Percentiles rank a stretch among this genome's conserved stretches.
Evolutionary conservation across 2,888 invertebrate species (phyloP).

Genomic region (Cantharis flavilabris): DNA sequence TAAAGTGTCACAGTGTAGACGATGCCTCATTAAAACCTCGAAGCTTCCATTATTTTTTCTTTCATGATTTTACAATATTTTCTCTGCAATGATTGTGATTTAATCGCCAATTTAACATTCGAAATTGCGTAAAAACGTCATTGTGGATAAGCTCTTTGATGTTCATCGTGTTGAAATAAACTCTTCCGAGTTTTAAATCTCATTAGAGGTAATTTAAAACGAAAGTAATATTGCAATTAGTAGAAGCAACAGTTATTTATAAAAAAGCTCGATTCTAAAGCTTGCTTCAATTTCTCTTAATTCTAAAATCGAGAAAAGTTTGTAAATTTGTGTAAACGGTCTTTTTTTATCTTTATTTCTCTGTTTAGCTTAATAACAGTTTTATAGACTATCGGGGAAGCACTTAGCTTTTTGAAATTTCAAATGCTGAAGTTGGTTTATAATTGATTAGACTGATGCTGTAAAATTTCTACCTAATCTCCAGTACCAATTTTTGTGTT

Average conservation of each 20-base stretch:
- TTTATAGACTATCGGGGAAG: not conserved
- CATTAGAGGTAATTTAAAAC: not conserved
- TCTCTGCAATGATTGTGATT: constrained; percentile 5
- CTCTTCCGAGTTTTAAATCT: not conserved
- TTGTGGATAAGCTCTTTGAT: constrained; percentile 2
- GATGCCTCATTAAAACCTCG: not conserved
- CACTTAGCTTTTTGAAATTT: not conserved
- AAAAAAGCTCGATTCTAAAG: not conserved
- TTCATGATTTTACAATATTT: constrained; percentile 1
- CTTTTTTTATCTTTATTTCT: not conserved
- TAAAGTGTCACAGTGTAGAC: not conserved
- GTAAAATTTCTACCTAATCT: no score
- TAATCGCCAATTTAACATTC: constrained; percentile 10
- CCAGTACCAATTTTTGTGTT: no score
- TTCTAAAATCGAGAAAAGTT: not conserved
- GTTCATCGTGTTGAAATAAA: constrained; percentile 1
- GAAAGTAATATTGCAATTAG: not conserved
- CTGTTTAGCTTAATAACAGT: not conserved
- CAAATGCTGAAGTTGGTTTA: no score
- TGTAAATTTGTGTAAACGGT: not conserved
- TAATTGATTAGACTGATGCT: no score
- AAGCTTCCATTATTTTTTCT: not conserved
- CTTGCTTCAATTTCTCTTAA: not conserved
- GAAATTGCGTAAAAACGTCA: constrained; percentile 1
- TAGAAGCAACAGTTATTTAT: constrained; percentile 1